A percentile compares a stretch with the other conserved stretches of the same genome.
phyloP scores from a whole-genome alignment of 2,888 invertebrate species.

The Agrilus mali region DNA sequence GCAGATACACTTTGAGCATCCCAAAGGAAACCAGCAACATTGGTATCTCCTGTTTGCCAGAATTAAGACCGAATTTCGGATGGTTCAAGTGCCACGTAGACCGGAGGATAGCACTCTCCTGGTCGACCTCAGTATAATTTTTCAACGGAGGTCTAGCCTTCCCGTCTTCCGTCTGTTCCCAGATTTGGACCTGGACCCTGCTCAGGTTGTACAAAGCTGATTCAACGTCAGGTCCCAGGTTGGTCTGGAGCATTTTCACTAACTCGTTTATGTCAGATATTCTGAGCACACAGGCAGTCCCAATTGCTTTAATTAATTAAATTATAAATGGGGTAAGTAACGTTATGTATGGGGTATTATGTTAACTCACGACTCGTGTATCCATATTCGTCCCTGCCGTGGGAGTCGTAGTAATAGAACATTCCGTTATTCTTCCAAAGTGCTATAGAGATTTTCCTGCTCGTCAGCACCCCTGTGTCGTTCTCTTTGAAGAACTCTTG shows the following conservation, averaged over 20 bases:
- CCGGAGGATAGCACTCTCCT: slow-evolving; percentile 30
- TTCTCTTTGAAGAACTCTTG: slow-evolving; percentile 29
- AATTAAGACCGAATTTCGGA: slow-evolving; percentile 18
- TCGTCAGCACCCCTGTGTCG: slow-evolving; percentile 41
- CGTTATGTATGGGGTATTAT: not conserved
- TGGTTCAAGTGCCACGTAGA: slow-evolving; percentile 21
- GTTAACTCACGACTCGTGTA: slow-evolving; percentile 21
- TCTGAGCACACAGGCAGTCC: slow-evolving; percentile 33
- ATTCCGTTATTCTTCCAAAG: slow-evolving; percentile 40
- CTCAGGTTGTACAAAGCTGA: slow-evolving; percentile 26
- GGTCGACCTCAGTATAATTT: slow-evolving; percentile 29
- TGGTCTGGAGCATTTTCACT: slow-evolving; percentile 26
- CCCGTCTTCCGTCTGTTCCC: slow-evolving; percentile 21
- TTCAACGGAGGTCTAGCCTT: slow-evolving; percentile 31
- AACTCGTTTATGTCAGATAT: slow-evolving; percentile 25
- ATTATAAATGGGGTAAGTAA: not conserved
- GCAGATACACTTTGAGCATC: slow-evolving; percentile 24
- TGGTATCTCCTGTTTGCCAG: slow-evolving; percentile 28
- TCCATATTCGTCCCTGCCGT: slow-evolving; percentile 45
- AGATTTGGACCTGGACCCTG: slow-evolving; percentile 19
- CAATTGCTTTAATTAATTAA: slow-evolving; percentile 20
- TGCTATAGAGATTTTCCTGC: slow-evolving; percentile 41
- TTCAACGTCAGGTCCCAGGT: slow-evolving; percentile 23
- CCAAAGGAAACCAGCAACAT: slow-evolving; percentile 27
- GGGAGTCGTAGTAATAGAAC: slow-evolving; percentile 44